These are phyloP conservation scores for Marronus borbonicus DNA, from an alignment of 2,888 invertebrate species.

Conservation along the genomic window DNA sequence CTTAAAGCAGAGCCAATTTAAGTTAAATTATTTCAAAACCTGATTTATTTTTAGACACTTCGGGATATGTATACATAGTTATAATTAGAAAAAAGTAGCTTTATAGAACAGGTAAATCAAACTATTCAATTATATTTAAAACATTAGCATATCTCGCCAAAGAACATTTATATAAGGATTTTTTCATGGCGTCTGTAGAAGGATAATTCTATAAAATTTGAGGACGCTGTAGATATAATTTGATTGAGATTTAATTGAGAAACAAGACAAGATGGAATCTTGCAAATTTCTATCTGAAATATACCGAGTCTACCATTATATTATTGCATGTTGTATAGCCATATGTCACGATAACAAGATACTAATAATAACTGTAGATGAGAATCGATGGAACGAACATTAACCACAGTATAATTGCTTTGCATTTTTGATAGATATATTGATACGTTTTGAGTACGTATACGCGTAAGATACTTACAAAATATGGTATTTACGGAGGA, in stretches of 20 bases:
- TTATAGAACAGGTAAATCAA: too few relatives aligned
- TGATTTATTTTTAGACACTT: background rate
- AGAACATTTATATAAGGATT: background rate
- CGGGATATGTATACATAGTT: background rate
- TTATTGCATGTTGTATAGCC: slow-evolving; percentile 47
- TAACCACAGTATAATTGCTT: slow-evolving; percentile 47
- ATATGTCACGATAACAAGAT: slow-evolving; percentile 45
- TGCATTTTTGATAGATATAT: slow-evolving; percentile 46
- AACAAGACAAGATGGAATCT: slow-evolving; percentile 22
- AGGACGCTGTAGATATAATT: background rate
- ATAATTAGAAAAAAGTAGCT: too few relatives aligned
- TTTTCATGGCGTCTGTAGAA: too few relatives aligned
- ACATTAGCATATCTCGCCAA: too few relatives aligned
- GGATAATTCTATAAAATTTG: too few relatives aligned
- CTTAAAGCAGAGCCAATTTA: background rate
- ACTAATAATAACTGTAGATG: slow-evolving; percentile 47
- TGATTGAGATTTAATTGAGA: slow-evolving; percentile 22
- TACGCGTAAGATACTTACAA: slow-evolving; percentile 12
- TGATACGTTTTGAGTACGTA: slow-evolving; percentile 26
- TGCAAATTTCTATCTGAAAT: slow-evolving; percentile 3
- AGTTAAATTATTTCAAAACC: slow-evolving; percentile 16
- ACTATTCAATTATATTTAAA: too few relatives aligned
- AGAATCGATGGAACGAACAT: slow-evolving; percentile 33
- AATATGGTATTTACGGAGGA: background rate
- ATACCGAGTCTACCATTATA: slow-evolving; percentile 25